A percentile compares a stretch with the other conserved stretches of the same genome.
Evolutionary conservation across 2,113 vertebrate species (phyloP).

Genomic region (Neogobius melanostomus): DNA sequence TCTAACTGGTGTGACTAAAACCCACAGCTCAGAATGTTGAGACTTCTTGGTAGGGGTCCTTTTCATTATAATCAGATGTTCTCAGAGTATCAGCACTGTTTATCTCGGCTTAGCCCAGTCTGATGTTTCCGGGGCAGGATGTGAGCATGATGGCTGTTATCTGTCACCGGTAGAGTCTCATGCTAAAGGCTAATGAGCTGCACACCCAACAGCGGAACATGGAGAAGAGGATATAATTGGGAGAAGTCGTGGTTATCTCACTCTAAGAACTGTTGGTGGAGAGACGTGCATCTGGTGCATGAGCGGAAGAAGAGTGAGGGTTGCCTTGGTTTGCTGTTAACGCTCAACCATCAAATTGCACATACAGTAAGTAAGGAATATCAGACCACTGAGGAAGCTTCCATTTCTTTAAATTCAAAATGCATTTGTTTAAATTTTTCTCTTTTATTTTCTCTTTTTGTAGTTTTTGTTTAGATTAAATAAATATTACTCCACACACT

Average conservation of each 20-base stretch:
- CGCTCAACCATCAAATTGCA: too few relatives aligned
- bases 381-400: too few relatives aligned
- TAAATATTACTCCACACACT: too few relatives aligned
- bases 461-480: too few relatives aligned
- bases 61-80: conserved; percentile 37
- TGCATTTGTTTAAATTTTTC: too few relatives aligned
- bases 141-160: conserved; percentile 50
- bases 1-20: conserved; percentile 31
- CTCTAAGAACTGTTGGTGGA: conserved; percentile 29
- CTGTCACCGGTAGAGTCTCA: conserved; percentile 53
- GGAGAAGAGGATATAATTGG: conserved; percentile 49
- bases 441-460: too few relatives aligned
- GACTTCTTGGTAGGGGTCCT: conserved; percentile 27
- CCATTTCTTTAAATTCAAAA: too few relatives aligned
- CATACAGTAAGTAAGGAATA: too few relatives aligned
- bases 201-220: conserved; percentile 42
- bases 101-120: conserved; percentile 42
- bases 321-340: not conserved
- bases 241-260: conserved; percentile 41
- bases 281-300: conserved; percentile 2
- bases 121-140: conserved; percentile 52
- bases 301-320: not conserved
- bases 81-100: conserved; percentile 55
- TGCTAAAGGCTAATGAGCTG: conserved; percentile 45
- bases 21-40: conserved; percentile 23